Base-by-base conservation (phyloP, 2,888 invertebrate species). In the Pteria penguin region DNA sequence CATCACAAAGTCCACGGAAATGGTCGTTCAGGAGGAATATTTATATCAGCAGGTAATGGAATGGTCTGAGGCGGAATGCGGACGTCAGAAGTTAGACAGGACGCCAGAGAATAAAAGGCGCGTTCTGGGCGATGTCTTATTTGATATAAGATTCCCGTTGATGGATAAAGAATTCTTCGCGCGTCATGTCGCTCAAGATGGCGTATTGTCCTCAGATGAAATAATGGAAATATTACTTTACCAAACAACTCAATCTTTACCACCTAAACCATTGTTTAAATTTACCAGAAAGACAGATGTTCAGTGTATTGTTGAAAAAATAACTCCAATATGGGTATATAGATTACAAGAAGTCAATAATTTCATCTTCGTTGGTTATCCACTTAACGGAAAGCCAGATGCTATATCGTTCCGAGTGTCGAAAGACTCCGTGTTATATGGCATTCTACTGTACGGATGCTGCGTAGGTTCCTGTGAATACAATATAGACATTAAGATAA, bases 51-150 rank as follows among this genome's bases (percentile, higher is more conserved):
- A 27, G 18, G 61, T 70, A n/a, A 45, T 70, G n/a, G 18, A 52
- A 61, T 70, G 70, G 70, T 55, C 32, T 22, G 70, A 70, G 22
- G 33, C 27, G n/a, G 61, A 61, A 26, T 70, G 70, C 26, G 45
- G 52, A 45, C 32, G 29, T 29, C 24, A 36, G 33, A 26, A 45
- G 4, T 4, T 70, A n/a, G 61, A 29, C 4, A 52, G 31, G 5
- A 61, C 45, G 2, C 45, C 45, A 18, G 61, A 36, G 36, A 61
- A 61, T 27, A 45, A 33, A 26, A 26, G 70, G 22, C n/a, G 52
- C 2, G 24, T 70, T 29, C 22, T 70, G 1, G 61, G 61, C 4
- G 55, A 45, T 52, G 22, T 61, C 14, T 52, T 60, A 29, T 61
- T 33, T 1, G 61, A 70, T 29, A 62, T 70, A 60, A n/a, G 70